Base-by-base conservation (phyloP, 2,888 invertebrate species). In the Drosophila atripex region DNA sequence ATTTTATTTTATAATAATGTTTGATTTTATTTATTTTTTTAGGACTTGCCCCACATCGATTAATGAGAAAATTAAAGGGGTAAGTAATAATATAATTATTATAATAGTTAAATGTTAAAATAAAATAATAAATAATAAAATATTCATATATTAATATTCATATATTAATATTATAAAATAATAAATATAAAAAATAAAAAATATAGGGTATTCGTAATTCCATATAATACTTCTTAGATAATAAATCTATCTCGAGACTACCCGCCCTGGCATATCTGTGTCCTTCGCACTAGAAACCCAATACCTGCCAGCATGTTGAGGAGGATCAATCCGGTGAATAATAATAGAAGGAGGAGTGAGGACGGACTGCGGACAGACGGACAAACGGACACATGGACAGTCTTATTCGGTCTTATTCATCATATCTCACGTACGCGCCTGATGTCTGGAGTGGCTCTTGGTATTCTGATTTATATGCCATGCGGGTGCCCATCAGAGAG, bases 261-360 rank as follows among this genome's bases (percentile, higher is more conserved):
- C 63, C 49, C 39, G 18, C 18, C 28, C 4, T 38, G 21, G 50
- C 43, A 35, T 50, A 28, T 30, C 41, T 21, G 69, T 68, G 64
- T 79, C 80, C 79, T 79, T 75, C 58, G 59, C 50, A 70, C 77
- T 80, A 73, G 80, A 78, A 78, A 79, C 76, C 77, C 70, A 78
- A 77, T 77, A 80, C 61, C 75, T 53, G 65, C 58, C 70, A 59
- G 53, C 64, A 64, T 64, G 58, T 60, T 41, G 56, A 49, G 41
- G 46, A 38, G 43, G 47, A 60, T 38, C 38, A 61, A 32, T 46
- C 16, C 54, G 46, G 47, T 25, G 64, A 6, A n/a, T 16, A 38
- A 38, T 18, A 38, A 32, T 23, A 56, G 28, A 18, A 18, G 28
- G 21, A n/a, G 23, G 21, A 16, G 18, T 32, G 32, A 56, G 39